phyloP scores from a whole-genome alignment of 2,888 invertebrate genomes.

The Cactoblastis cactorum region DNA sequence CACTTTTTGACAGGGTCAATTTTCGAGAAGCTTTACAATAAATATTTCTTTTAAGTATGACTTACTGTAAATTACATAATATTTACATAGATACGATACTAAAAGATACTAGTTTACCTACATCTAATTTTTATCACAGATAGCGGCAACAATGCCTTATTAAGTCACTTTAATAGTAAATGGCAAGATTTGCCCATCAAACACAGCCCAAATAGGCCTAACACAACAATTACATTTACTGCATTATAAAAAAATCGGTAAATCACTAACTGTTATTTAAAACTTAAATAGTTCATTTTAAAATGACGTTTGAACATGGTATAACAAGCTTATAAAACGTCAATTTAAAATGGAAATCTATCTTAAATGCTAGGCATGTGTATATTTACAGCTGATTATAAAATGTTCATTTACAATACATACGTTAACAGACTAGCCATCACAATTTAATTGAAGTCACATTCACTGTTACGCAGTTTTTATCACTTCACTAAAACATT shows the following conservation, averaged over 20 bases:
- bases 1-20: slow-evolving; percentile 64
- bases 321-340: slow-evolving; percentile 13
- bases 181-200: slow-evolving; percentile 60
- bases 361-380: slow-evolving; percentile 21
- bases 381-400: slow-evolving; percentile 42
- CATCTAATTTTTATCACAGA: slow-evolving; percentile 75
- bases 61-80: slow-evolving; percentile 57
- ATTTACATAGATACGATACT: slow-evolving; percentile 53
- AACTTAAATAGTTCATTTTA: slow-evolving; percentile 15
- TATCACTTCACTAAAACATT: slow-evolving; percentile 38
- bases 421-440: slow-evolving; percentile 70
- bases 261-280: neutral
- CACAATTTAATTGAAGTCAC: slow-evolving; percentile 53
- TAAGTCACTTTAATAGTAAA: slow-evolving; percentile 59
- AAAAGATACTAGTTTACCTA: slow-evolving; percentile 51
- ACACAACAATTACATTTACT: slow-evolving; percentile 32
- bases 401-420: slow-evolving; percentile 46
- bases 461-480: slow-evolving; percentile 31
- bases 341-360: slow-evolving; percentile 14
- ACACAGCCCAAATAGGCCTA: slow-evolving; percentile 66
- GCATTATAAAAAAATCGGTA: neutral
- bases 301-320: slow-evolving; percentile 26
- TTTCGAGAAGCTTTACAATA: slow-evolving; percentile 69
- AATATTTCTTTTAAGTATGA: slow-evolving; percentile 61
- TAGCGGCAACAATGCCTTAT: slow-evolving; percentile 64